Evolutionary conservation across 2,113 vertebrate genomes (phyloP).

Genomic region (Seriola quinqueradiata): DNA sequence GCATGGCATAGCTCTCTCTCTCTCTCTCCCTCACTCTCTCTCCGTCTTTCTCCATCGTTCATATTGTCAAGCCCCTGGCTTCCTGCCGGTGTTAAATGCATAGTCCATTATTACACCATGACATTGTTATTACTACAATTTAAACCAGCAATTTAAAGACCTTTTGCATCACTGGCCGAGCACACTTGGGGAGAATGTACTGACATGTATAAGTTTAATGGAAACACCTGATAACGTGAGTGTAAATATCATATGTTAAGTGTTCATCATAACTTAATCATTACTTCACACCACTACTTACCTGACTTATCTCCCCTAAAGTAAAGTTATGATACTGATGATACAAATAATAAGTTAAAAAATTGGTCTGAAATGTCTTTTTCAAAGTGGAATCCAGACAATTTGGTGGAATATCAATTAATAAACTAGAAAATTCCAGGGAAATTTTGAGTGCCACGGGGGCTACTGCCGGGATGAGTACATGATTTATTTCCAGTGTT

Average conservation of each 20-base stretch:
- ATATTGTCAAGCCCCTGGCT: slow-evolving; percentile 71
- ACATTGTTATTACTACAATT: slow-evolving; percentile 36
- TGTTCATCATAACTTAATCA: neutral
- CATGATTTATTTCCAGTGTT: no score
- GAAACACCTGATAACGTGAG: neutral
- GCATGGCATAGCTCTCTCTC: neutral
- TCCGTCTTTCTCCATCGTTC: slow-evolving; percentile 14
- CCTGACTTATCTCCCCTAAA: neutral
- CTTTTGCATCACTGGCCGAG: neutral
- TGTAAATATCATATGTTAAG: neutral
- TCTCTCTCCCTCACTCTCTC: neutral
- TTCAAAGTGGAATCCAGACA: neutral
- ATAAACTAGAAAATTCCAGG: no score
- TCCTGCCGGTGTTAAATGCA: slow-evolving; percentile 60
- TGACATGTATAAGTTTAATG: neutral
- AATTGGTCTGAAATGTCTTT: neutral
- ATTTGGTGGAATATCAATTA: neutral
- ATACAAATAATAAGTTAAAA: neutral
- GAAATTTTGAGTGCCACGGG: no score
- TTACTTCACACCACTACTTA: neutral
- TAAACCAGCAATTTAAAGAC: neutral
- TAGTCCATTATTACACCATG: slow-evolving; percentile 34
- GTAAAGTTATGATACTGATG: neutral
- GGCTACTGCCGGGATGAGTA: no score
- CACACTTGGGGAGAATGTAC: no score